Percentiles rank a stretch among this genome's conserved stretches.
phyloP scores from a whole-genome alignment of 2,888 invertebrate genomes.

The Tetropium fuscum region DNA sequence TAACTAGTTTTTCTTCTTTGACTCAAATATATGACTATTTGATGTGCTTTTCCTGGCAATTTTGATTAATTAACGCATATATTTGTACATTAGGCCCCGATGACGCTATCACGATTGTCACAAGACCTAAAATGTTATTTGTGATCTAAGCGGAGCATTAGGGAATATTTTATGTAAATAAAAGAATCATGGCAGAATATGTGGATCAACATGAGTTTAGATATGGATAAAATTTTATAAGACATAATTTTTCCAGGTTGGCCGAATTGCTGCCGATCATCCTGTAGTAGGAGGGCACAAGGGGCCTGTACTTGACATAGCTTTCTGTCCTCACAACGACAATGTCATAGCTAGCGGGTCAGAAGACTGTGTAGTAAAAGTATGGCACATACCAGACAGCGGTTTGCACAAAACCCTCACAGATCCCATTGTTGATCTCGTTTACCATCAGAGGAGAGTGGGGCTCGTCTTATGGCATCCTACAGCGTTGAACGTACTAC shows the following conservation, averaged over 20 bases:
- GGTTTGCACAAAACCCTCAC: slow-evolving; percentile 91
- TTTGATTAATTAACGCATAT: no score
- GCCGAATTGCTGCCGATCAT: slow-evolving; percentile 93
- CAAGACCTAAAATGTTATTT: no score
- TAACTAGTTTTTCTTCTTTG: no score
- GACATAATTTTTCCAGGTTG: slow-evolving; percentile 74
- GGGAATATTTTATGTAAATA: no score
- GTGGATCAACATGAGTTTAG: no score
- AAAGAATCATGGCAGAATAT: no score
- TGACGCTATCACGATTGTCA: no score
- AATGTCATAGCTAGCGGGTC: slow-evolving; percentile 98
- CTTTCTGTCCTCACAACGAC: slow-evolving; percentile 99
- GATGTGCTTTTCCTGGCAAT: no score
- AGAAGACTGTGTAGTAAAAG: slow-evolving; percentile 96
- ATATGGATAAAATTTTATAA: no score
- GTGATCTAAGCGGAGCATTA: no score
- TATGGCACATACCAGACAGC: slow-evolving; percentile 96
- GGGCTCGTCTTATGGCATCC: slow-evolving; percentile 98
- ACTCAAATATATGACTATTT: no score
- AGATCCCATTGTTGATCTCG: slow-evolving; percentile 92
- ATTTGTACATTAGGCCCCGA: no score
- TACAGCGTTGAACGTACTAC: slow-evolving; percentile 92
- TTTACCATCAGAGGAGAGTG: slow-evolving; percentile 92
- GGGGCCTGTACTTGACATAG: slow-evolving; percentile 95
- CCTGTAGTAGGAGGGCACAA: slow-evolving; percentile 97